These are phyloP conservation scores for Semnopithecus entellus DNA, from an alignment of 2,113 vertebrate genomes.

Conservation along the genomic window DNA sequence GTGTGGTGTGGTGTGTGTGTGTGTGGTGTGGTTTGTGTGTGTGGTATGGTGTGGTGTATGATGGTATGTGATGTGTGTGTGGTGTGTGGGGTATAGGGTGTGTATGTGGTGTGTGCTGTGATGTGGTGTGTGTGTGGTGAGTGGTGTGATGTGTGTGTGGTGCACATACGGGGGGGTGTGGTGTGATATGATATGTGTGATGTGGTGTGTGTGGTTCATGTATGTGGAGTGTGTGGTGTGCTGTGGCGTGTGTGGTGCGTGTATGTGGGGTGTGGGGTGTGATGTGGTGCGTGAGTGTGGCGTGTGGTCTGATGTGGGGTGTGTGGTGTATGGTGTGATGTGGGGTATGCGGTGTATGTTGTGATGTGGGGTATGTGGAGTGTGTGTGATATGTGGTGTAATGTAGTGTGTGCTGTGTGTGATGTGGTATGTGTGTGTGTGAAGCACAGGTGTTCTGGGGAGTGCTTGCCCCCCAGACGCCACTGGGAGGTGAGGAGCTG, in stretches of 20 bases:
- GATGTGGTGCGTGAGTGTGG: fast-evolving
- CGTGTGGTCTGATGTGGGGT: fast-evolving
- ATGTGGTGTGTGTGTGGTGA: no score
- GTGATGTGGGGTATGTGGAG: background rate
- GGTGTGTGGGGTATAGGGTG: no score
- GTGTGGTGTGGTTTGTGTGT: background rate
- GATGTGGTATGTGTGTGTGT: background rate
- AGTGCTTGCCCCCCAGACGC: no score
- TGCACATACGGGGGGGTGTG: fast-evolving
- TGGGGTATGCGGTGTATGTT: background rate
- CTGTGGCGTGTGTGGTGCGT: background rate
- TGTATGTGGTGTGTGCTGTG: background rate
- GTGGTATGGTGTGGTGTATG: background rate
- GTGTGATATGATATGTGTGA: no score
- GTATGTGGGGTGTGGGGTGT: no score
- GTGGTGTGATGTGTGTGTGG: background rate
- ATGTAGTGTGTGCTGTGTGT: background rate
- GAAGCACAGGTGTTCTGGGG: background rate
- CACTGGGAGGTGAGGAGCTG: background rate
- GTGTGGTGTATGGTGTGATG: background rate
- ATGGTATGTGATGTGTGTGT: no score
- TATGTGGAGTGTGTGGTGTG: background rate
- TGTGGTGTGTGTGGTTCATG: background rate
- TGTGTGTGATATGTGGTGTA: no score
- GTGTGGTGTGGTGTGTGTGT: background rate